Conservation (phyloP, 2,113 vertebrate species). For the Illadopsis cleaveri region DNA sequence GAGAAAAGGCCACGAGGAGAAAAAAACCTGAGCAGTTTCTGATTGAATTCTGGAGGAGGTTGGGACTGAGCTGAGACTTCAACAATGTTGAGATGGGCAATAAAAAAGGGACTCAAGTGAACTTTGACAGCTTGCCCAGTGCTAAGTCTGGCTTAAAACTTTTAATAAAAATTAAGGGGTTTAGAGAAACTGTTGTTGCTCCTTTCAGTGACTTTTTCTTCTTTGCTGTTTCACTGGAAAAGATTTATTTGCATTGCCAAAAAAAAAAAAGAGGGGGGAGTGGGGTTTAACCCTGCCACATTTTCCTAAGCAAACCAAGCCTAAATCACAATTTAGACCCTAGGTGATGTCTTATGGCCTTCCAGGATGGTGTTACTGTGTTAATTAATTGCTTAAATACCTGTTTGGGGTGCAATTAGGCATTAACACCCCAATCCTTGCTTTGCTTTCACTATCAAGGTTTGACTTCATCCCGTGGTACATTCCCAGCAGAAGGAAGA, state of each 20-base stretch:
- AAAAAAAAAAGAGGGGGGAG: neutral
- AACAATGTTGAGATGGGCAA: neutral
- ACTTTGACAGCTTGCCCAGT: neutral
- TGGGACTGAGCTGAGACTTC: neutral
- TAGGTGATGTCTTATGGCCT: accelerated
- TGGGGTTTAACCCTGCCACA: neutral
- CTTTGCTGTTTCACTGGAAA: neutral
- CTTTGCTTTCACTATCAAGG: neutral
- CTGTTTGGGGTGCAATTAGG: neutral
- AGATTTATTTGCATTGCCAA: neutral
- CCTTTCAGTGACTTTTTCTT: neutral
- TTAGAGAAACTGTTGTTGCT: neutral
- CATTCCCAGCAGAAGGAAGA: neutral
- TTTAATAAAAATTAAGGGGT: neutral
- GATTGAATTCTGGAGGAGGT: neutral
- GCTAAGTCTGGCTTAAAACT: neutral
- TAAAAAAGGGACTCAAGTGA: neutral
- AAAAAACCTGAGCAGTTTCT: neutral
- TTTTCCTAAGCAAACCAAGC: neutral
- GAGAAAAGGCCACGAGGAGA: neutral
- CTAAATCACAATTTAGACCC: neutral
- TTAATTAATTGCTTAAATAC: neutral
- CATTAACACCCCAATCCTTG: neutral
- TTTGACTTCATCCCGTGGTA: neutral
- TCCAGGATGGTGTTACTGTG: neutral